phyloP scores from a whole-genome alignment of 2,113 vertebrate species.

The Asarcornis scutulata region DNA sequence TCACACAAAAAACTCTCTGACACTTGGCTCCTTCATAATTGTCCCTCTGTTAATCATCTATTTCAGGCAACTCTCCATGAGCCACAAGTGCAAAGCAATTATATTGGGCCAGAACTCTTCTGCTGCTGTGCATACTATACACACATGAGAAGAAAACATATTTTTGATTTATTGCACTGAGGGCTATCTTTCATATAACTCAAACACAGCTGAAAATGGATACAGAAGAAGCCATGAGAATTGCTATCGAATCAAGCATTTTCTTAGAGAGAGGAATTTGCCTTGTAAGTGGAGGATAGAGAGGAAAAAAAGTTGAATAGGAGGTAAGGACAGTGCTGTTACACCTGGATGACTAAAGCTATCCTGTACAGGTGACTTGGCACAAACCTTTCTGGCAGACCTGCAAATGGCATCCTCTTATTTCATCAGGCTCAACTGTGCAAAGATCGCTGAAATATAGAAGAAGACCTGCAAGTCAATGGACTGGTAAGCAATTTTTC shows the following conservation, averaged over 20 bases:
- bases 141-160: not conserved
- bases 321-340: not conserved
- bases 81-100: not conserved
- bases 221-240: not conserved
- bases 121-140: not conserved
- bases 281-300: not conserved
- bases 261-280: not conserved
- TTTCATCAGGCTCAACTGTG: not conserved
- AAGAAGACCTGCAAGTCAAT: not conserved
- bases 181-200: not conserved
- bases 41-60: not conserved
- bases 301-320: fast-evolving
- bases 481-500: not conserved
- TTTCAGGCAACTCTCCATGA: not conserved
- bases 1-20: not conserved
- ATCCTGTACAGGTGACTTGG: not conserved
- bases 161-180: not conserved
- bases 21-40: not conserved
- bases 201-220: not conserved
- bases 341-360: fast-evolving
- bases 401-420: not conserved
- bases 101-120: not conserved
- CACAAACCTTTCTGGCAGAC: not conserved
- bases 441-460: not conserved
- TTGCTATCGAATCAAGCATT: not conserved